These are phyloP conservation scores for Selenia dentaria DNA, from an alignment of 2,888 invertebrate genomes.

Conservation along the genomic window DNA sequence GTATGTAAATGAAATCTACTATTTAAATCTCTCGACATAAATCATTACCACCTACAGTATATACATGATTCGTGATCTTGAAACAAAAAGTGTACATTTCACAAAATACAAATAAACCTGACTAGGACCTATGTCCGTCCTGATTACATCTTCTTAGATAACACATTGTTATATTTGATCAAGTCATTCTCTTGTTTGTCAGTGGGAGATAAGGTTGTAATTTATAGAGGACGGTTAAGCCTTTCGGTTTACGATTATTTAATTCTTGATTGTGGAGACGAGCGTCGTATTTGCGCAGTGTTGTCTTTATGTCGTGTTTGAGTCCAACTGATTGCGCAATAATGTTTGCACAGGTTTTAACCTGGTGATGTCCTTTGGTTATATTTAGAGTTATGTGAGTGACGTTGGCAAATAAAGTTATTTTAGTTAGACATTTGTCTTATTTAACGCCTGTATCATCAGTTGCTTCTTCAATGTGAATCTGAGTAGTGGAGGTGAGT, in stretches of 20 bases:
- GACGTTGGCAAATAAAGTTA: background rate
- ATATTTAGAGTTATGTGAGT: background rate
- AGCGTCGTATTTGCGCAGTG: slow-evolving; percentile 60
- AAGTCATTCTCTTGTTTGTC: slow-evolving; percentile 65
- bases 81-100: slow-evolving; percentile 3
- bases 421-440: background rate
- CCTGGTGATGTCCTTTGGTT: slow-evolving; percentile 55
- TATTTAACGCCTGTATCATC: background rate
- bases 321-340: slow-evolving; percentile 65
- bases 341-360: slow-evolving; percentile 41
- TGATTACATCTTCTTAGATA: slow-evolving; percentile 68
- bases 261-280: slow-evolving; percentile 66
- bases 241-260: slow-evolving; percentile 72
- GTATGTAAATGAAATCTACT: too few species aligned
- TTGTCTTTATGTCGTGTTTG: slow-evolving; percentile 44
- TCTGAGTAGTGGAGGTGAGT: too few species aligned
- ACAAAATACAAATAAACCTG: slow-evolving; percentile 9
- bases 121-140: slow-evolving; percentile 64
- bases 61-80: too few species aligned
- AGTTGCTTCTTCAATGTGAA: background rate
- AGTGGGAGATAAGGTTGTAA: slow-evolving; percentile 70
- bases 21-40: too few species aligned
- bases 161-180: slow-evolving; percentile 72
- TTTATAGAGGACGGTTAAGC: slow-evolving; percentile 77
- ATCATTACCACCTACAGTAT: too few species aligned